Base-by-base conservation (phyloP, 2,888 invertebrate species). In the Syrphus vitripennis region DNA sequence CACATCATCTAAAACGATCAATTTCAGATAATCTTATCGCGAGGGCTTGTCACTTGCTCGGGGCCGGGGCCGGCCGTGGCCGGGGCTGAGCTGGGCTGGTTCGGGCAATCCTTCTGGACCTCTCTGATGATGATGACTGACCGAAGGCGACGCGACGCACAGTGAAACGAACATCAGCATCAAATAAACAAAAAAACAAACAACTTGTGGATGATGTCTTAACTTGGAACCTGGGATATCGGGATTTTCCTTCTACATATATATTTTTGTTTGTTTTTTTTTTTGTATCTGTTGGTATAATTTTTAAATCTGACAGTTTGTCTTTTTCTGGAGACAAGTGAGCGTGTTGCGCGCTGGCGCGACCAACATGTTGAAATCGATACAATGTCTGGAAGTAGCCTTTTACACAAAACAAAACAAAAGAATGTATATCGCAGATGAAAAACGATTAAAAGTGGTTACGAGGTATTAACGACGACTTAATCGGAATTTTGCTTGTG, bases 1-100 rank as follows among this genome's bases (percentile, higher is more conserved):
- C 86, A 86, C 82, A 86, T 86, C 82, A 86, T 86, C 86, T 82
- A 86, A 86, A 86, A 86, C 82, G 86, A 86, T 86, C 86, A 86
- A 86, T 86, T 86, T 82, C 57, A 86, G 86, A 86, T 86, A 86
- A 86, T 86, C 86, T 86, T 86, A 86, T 86, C 86, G 86, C 63
- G 70, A 69, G 77, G 81, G 63, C 82, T 78, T 86, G 86, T 86
- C 86, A 86, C 81, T 86, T 86, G 86, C 19, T 59, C 37, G 21
- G 59, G 34, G 14, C 21, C 7, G 34, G 10, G 48, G 10, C 4
- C 12, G 4, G 24, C 42, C 42, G n/a, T n/a, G n/a, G n/a, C n/a
- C n/a, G n/a, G 42, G 7, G 42, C 50, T 65, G 26, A 69, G 65
- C 67, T 55, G 77, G 59, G 50, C 70, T 69, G 65, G 70, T 70